Base-by-base conservation (phyloP, 2,797 vertebrate species). In the Alauda arvensis region DNA sequence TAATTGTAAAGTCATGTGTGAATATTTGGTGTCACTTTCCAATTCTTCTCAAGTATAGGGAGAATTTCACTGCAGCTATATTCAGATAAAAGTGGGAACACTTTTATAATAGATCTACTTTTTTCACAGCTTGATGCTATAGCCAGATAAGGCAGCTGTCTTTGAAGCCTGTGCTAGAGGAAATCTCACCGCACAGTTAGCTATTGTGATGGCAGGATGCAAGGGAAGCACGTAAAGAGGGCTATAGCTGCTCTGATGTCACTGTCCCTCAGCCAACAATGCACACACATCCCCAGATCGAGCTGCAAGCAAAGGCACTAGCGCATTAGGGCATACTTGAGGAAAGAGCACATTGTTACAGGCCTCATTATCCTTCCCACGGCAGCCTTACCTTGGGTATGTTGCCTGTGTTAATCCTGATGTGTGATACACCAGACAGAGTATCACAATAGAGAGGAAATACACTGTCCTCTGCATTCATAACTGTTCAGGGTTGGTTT, bases 161-260 rank as follows among this genome's bases (percentile, higher is more conserved):
- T 93, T 87, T 91, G 83, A 93, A 92, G 91, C 0, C 1, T 4
- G 14, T 37, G 45, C 3, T 9, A 56, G 81, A 91, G 93, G 93
- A 93, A 91, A 52, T 80, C 42, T 85, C 5, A 0, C 67, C 1
- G 10, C 19, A 17, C 1, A 0, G 53, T 14, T 89, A 3, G 1
- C 63, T 62, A 63, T 85, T 94, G 80, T 93, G 79, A 43, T 65
- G 68, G 74, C 94, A 91, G 91, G 91, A 90, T 83, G 91, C 60
- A 42, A 76, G 63, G 88, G 79, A 89, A 92, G 65, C 16, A 2
- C 0, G 0, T 1, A 6, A 56, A 4, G 13, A 49, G 34, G n/a
- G 55, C 59, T 79, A 8, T 16, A 67, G 72, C 55, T 56, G 39
- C 33, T 83, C 67, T 67, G 87, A 70, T 91, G 70, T 85, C 88